Evolutionary conservation across 2,888 invertebrate genomes (phyloP), one percentile per base, ranked within the genome.

Genomic region (Coelogynopora nodosa): DNA sequence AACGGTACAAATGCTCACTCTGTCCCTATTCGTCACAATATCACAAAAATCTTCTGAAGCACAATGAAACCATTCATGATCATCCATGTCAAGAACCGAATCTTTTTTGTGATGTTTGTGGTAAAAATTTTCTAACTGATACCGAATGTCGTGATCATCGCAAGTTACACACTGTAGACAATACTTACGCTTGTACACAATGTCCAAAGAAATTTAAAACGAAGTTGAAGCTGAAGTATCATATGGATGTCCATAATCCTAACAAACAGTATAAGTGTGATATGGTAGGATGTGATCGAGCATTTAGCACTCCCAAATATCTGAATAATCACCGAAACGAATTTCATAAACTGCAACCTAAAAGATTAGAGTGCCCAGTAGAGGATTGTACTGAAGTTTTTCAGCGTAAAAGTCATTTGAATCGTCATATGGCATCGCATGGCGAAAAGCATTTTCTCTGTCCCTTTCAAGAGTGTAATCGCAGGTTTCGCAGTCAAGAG

Each of bases 381-480:
- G 90, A 90, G 31, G 90, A 90, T 31, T 91, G 91, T 88, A 89
- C 87, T 0, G 90, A 90, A 87, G 89, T 90, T 82, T 91, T 91
- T 89, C 90, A 90, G 89, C 91, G 90, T 88, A 90, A 90, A 86
- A 90, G 90, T 86, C 90, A 91, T 88, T 88, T 91, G 81, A 90
- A 90, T 84, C 89, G 90, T 10, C 91, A 91, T 89, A 89, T 89
- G 82, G 90, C 90, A 84, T 90, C 90, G 81, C 91, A 91, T 88
- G 90, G 90, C 89, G 91, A 91, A 91, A 83, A 88, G 86, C 82
- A 31, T 18, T 49, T 49, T 18, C 5, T 49, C 18, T 49, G 49
- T 49, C 49, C 49, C 49, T 49, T 49, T 49, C 49, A 49, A 49
- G 49, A 49, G 5, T 49, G 49, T 18, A 49, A 18, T 49, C 49